phyloP scores from a whole-genome alignment of 2,888 invertebrate species.

The Coleophora deauratella region DNA sequence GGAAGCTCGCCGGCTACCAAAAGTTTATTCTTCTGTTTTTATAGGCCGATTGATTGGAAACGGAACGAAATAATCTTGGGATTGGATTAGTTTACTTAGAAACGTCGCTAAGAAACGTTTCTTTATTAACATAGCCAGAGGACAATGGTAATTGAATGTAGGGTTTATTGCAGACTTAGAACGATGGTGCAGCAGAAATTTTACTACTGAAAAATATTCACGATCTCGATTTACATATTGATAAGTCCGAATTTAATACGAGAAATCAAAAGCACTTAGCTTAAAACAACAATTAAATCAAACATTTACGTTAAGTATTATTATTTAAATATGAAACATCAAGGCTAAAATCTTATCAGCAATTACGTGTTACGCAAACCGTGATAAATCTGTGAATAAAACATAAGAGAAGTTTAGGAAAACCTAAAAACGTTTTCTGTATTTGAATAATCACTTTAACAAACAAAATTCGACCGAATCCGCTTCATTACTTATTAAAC shows the following conservation, averaged over 20 bases:
- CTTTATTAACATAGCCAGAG: slow-evolving; percentile 47
- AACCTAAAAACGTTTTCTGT: slow-evolving; percentile 69
- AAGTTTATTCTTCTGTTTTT: slow-evolving; percentile 23
- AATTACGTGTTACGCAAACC: slow-evolving; percentile 56
- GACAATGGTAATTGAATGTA: slow-evolving; percentile 44
- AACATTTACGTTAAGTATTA: too few species aligned
- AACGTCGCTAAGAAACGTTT: slow-evolving; percentile 35
- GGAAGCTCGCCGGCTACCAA: slow-evolving; percentile 36
- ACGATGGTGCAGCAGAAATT: too few species aligned
- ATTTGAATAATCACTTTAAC: slow-evolving; percentile 74
- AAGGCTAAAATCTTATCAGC: slow-evolving; percentile 47
- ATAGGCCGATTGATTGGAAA: slow-evolving; percentile 63
- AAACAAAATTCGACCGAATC: slow-evolving; percentile 66
- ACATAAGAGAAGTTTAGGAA: slow-evolving; percentile 68
- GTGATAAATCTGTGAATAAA: slow-evolving; percentile 70
- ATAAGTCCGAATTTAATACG: background rate
- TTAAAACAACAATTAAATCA: slow-evolving; percentile 3
- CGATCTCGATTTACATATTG: too few species aligned
- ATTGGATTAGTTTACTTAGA: slow-evolving; percentile 57
- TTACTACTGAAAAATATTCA: too few species aligned
- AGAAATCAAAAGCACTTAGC: slow-evolving; percentile 1
- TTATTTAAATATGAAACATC: slow-evolving; percentile 14
- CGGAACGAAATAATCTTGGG: slow-evolving; percentile 53
- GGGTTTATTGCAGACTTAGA: slow-evolving; percentile 14
- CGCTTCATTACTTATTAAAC: slow-evolving; percentile 71